These are phyloP conservation scores for Enteromius paludinosus DNA, from an alignment of 2,797 vertebrate species.

Conservation along the genomic window DNA sequence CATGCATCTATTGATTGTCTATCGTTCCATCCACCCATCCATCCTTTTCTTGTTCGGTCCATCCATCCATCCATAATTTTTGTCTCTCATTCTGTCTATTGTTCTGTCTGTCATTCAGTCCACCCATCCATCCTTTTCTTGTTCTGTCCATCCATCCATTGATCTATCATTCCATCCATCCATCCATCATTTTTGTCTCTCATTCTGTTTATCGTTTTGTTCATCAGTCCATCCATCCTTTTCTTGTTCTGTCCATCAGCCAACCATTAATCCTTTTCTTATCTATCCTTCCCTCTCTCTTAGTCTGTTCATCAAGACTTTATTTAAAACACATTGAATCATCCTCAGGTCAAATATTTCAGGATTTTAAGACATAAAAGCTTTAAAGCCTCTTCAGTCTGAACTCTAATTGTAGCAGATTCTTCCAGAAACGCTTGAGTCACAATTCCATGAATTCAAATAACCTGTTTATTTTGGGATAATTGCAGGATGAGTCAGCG, in stretches of 20 bases:
- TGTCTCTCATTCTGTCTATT: too few species aligned
- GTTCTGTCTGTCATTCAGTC: too few species aligned
- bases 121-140: neutral
- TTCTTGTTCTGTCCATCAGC: neutral
- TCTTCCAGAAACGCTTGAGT: conserved; percentile 2
- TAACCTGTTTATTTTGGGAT: conserved; percentile 43
- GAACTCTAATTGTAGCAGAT: conserved; percentile 8
- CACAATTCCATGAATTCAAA: conserved; percentile 30
- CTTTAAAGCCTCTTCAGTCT: conserved; percentile 2
- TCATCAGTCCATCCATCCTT: neutral
- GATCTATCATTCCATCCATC: neutral
- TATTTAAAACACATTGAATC: neutral
- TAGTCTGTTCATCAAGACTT: neutral
- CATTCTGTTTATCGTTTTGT: neutral
- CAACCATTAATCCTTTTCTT: neutral
- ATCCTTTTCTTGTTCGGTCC: too few species aligned
- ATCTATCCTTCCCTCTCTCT: neutral
- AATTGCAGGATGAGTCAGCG: conserved; percentile 46
- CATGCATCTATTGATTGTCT: neutral
- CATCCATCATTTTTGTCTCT: neutral
- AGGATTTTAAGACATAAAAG: neutral
- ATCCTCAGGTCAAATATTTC: neutral
- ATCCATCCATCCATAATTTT: too few species aligned
- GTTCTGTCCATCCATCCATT: neutral
- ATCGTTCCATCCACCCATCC: neutral